These are phyloP conservation scores for Lithophane leautieri DNA, from an alignment of 2,888 invertebrate genomes.

Conservation along the genomic window DNA sequence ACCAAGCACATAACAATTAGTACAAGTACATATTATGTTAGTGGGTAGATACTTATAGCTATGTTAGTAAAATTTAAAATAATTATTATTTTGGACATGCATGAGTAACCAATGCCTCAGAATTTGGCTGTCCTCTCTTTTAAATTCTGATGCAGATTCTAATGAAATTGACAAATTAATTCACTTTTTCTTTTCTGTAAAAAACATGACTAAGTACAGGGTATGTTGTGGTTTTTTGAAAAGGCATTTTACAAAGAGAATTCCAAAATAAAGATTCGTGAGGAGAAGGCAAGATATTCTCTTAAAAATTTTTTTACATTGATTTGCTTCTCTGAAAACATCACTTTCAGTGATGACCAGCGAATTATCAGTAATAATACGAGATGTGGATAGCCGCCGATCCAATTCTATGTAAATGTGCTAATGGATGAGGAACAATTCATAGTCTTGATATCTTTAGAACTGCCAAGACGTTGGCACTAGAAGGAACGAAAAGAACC, in stretches of 20 bases:
- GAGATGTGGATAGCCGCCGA: conserved; percentile 1
- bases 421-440: conserved; percentile 39
- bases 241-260: neutral
- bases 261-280: neutral
- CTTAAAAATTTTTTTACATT: neutral
- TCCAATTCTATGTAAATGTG: conserved; percentile 32
- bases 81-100: too few species aligned
- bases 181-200: neutral
- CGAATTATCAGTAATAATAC: conserved; percentile 22
- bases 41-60: too few species aligned
- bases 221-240: neutral
- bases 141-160: too few species aligned
- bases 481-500: neutral
- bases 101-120: too few species aligned
- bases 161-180: too few species aligned
- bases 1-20: too few species aligned
- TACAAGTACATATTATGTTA: too few species aligned
- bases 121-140: too few species aligned
- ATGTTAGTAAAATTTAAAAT: too few species aligned
- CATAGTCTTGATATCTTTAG: conserved; percentile 27
- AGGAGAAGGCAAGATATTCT: neutral
- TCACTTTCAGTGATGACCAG: conserved; percentile 22
- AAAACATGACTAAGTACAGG: neutral
- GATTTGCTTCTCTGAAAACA: neutral
- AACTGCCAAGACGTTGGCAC: neutral